Conservation (phyloP, 2,113 vertebrate genomes). For the Rhinolophus ferrumequinum region DNA sequence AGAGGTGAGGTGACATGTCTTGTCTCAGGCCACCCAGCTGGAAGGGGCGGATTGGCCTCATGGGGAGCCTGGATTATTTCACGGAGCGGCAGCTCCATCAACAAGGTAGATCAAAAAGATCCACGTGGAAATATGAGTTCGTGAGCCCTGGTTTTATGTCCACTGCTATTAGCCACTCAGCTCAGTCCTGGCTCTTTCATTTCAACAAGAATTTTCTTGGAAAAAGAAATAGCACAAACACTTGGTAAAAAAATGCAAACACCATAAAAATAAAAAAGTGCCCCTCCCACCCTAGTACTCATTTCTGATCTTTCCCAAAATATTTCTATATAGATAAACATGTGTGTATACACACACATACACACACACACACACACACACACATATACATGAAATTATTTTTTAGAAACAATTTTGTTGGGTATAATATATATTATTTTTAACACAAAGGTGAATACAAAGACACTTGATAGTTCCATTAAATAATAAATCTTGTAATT, state of each 20-base stretch:
- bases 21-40: not conserved
- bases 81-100: fast-evolving
- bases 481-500: not conserved
- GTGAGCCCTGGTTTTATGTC: not conserved
- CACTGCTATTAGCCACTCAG: not conserved
- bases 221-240: not conserved
- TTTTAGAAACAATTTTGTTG: not conserved
- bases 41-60: fast-evolving
- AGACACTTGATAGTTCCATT: not conserved
- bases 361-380: too few relatives aligned
- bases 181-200: not conserved
- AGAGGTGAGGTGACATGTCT: not conserved
- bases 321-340: not conserved
- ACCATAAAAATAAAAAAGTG: not conserved
- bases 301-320: not conserved
- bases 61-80: not conserved
- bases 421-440: not conserved
- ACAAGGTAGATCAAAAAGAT: not conserved
- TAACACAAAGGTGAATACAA: not conserved
- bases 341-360: not conserved
- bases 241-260: not conserved
- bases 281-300: not conserved
- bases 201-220: not conserved
- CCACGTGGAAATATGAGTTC: fast-evolving
- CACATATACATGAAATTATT: not conserved